Base-by-base conservation (phyloP, 2,113 vertebrate genomes). In the Microtus oregoni region DNA sequence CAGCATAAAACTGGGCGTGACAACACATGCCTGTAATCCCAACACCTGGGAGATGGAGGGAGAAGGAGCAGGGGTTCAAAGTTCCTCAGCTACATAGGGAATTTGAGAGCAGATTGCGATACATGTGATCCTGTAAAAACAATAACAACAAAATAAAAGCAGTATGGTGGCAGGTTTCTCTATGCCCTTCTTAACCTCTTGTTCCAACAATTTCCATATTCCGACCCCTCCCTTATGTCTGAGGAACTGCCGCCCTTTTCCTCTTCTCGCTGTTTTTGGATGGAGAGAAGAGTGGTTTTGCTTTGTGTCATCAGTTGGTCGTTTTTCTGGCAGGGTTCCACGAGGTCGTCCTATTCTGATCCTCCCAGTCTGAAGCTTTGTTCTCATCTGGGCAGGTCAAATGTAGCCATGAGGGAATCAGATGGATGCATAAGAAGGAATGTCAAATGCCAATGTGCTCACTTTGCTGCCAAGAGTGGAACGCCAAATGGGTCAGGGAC, bases 201-300 rank as follows among this genome's bases (percentile, higher is more conserved):
- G 30, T 30, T 65, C 13, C 35, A 26, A 28, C 63, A 35, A 0
- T 58, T 76, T 91, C n/a, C n/a, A n/a, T 52, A 50, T 83, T 88
- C 15, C 35, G 65, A 85, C 47, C 28, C 9, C 35, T 85, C 50
- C 82, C 70, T 89, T 35, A 50, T 65, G 70, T 94, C 87, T 24
- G 7, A 86, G 35, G 47, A 92, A 38, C 38, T n/a, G 1, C 55
- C 73, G 55, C 90, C 94, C 58, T 61, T 93, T 44, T 50, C 20
- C 65, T 78, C 61, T 38, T 90, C n/a, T 61, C 72, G 85, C 52
- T 92, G 20, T 86, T 86, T 86, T 95, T 95, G 72, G 8, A 11
- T 68, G 9, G 20, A 44, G 24, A 70, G 73, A 78, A 70, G 67
- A 41, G 32, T 35, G 17, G 32, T 92, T 85, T 61, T 5, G 2